Percentiles rank a stretch among this genome's conserved stretches.
Conservation (phyloP, 35 echinoderm and acorn worm species). For the Apostichopus parvimensis region DNA sequence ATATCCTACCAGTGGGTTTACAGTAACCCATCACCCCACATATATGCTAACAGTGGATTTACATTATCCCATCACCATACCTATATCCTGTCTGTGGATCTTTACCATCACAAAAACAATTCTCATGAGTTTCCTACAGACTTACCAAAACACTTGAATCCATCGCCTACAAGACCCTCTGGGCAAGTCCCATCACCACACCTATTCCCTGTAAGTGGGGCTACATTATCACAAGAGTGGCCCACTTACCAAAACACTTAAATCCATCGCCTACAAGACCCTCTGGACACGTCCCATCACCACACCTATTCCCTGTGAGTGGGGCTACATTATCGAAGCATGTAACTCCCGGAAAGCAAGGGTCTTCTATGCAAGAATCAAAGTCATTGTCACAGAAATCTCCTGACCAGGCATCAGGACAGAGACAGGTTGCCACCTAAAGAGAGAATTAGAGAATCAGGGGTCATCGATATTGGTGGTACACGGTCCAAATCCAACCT, state of each 20-base stretch:
- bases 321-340: slow-evolving; percentile 59
- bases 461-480: too few species aligned
- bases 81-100: background rate
- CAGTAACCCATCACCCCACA: background rate
- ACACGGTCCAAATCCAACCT: too few species aligned
- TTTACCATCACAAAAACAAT: background rate
- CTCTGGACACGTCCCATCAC: too few species aligned
- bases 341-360: slow-evolving; percentile 56
- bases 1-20: background rate
- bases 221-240: too few species aligned
- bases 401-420: slow-evolving; percentile 38
- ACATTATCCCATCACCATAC: background rate
- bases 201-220: too few species aligned
- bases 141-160: slow-evolving; percentile 61
- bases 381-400: slow-evolving; percentile 54
- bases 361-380: slow-evolving; percentile 44
- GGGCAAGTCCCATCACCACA: too few species aligned
- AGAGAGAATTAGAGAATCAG: background rate
- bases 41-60: background rate
- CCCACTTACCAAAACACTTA: too few species aligned
- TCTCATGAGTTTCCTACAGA: background rate
- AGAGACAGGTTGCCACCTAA: slow-evolving; percentile 48
- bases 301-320: too few species aligned
- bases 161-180: slow-evolving; percentile 45
- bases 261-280: too few species aligned